phyloP scores from a whole-genome alignment of 2,888 invertebrate genomes.

The Amblyjoppa proteus region DNA sequence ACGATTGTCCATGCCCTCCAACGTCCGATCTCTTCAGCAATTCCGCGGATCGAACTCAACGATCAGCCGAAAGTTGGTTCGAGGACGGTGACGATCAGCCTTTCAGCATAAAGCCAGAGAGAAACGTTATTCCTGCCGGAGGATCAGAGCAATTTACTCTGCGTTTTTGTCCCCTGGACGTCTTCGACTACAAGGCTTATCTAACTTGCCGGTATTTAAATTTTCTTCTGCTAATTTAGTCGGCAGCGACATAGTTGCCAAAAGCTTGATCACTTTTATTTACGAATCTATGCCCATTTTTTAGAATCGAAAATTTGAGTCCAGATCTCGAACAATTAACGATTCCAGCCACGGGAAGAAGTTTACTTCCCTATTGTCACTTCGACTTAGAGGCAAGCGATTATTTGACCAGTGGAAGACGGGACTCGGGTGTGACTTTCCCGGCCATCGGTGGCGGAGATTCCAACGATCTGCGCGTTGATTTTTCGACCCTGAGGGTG shows the following conservation, averaged over 20 bases:
- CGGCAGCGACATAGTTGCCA: background rate
- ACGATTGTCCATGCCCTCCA: conserved; percentile 29
- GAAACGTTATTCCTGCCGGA: conserved; percentile 85
- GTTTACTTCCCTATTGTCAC: conserved; percentile 90
- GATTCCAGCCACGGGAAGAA: conserved; percentile 86
- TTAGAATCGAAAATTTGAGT: conserved; percentile 86
- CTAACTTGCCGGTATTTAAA: conserved; percentile 85
- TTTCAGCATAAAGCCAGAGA: conserved; percentile 86
- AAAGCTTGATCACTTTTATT: background rate
- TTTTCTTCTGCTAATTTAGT: background rate
- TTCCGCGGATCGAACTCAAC: conserved; percentile 72
- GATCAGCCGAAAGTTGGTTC: conserved; percentile 77
- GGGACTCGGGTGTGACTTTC: conserved; percentile 79
- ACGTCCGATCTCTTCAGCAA: conserved; percentile 76
- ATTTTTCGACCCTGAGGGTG: conserved; percentile 85
- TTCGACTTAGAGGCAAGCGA: conserved; percentile 90
- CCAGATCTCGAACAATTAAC: conserved; percentile 81
- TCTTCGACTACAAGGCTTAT: conserved; percentile 86
- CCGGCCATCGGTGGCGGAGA: conserved; percentile 78
- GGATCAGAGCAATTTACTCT: conserved; percentile 85
- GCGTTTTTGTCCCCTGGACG: conserved; percentile 87
- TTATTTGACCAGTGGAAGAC: conserved; percentile 86
- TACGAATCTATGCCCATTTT: conserved; percentile 13
- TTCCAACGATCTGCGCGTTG: conserved; percentile 84
- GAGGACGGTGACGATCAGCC: conserved; percentile 83